These are phyloP conservation scores for Drosophila ercepeae DNA, from an alignment of 1,140 invertebrate genomes.

Conservation along the genomic window DNA sequence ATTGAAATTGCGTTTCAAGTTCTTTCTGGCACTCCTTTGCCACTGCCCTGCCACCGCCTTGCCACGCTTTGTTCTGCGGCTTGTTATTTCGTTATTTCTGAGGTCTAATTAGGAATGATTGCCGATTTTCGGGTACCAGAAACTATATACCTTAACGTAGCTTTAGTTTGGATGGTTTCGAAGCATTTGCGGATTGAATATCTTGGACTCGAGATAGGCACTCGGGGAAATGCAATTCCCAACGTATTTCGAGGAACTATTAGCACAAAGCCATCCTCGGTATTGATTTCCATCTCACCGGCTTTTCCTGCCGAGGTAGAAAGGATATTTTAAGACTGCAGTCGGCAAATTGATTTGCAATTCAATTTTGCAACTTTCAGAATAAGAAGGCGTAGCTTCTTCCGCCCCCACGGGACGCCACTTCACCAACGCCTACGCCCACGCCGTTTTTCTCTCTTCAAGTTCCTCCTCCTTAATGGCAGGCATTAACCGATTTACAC, in stretches of 20 bases:
- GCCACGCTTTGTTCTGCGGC: constrained; percentile 9
- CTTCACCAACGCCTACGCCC: no score
- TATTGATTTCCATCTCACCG: constrained; percentile 23
- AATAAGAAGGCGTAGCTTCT: background rate
- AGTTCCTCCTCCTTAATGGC: background rate
- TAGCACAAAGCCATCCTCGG: constrained; percentile 23
- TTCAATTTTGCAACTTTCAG: constrained; percentile 40
- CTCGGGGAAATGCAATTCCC: constrained; percentile 12
- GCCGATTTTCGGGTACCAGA: background rate
- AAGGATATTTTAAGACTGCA: constrained; percentile 32
- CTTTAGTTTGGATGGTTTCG: no score
- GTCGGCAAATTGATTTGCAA: constrained; percentile 50
- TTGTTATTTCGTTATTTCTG: constrained; percentile 8
- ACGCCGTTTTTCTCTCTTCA: background rate
- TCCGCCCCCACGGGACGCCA: background rate
- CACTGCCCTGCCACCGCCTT: no score
- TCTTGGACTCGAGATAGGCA: no score
- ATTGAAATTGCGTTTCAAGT: constrained; percentile 69
- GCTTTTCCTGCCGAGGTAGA: background rate
- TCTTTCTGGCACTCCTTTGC: constrained; percentile 1
- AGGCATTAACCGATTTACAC: background rate
- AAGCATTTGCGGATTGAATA: no score
- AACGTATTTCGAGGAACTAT: constrained; percentile 38
- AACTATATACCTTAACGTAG: no score
- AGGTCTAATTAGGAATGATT: constrained; percentile 28